Evolutionary conservation across 1,140 invertebrate species (phyloP).

Genomic region (Hycleus phaleratus): DNA sequence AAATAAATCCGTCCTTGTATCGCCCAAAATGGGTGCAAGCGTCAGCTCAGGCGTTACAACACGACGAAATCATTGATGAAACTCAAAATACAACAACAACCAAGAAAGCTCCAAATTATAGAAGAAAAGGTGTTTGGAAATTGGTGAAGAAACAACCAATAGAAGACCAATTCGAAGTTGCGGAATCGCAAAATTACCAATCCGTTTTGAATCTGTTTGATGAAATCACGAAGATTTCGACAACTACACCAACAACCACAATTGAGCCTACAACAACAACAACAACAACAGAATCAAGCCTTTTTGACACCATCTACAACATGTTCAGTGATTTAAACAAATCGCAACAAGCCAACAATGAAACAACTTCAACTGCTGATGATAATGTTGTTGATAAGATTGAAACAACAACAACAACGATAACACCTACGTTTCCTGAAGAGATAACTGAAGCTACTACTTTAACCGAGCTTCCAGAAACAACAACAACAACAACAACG

Average conservation of each 20-base stretch:
- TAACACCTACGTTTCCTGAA: conserved; percentile 22
- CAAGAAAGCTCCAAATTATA: neutral
- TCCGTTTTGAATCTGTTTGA: conserved; percentile 26
- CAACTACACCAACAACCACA: neutral
- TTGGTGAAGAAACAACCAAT: conserved; percentile 51
- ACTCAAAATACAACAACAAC: conserved; percentile 14
- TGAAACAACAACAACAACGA: conserved; percentile 19
- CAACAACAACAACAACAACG: conserved; percentile 22
- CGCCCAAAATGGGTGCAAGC: conserved; percentile 20
- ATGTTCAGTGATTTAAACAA: conserved; percentile 29
- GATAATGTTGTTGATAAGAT: neutral
- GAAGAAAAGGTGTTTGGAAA: conserved; percentile 55
- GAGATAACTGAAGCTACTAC: conserved; percentile 27
- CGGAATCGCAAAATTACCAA: conserved; percentile 54
- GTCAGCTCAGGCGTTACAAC: neutral
- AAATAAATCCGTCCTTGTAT: conserved; percentile 29
- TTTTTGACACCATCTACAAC: conserved; percentile 42
- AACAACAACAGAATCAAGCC: conserved; percentile 23
- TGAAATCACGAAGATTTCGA: conserved; percentile 16
- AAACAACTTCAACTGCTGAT: neutral
- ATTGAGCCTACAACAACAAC: conserved; percentile 23
- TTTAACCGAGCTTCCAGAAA: conserved; percentile 10
- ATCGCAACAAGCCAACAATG: neutral
- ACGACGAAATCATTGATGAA: conserved; percentile 2
- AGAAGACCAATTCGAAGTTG: conserved; percentile 54